These are phyloP conservation scores for Lycia hirtaria DNA, from an alignment of 2,888 invertebrate species.

Conservation along the genomic window DNA sequence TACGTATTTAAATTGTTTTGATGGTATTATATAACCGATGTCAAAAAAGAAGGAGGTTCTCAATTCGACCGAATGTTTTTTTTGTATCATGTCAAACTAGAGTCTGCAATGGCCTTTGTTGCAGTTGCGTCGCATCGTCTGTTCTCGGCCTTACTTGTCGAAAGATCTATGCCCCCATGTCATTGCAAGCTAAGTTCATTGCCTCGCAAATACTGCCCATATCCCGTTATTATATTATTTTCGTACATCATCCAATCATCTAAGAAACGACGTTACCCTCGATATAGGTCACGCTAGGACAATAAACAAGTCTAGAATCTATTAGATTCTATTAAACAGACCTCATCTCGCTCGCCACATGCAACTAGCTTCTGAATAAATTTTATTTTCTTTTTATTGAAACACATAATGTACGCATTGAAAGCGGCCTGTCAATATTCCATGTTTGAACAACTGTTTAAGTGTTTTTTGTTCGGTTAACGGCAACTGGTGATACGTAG, in stretches of 20 bases:
- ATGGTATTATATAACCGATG: no score
- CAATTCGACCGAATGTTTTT: no score
- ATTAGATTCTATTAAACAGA: slow-evolving; percentile 8
- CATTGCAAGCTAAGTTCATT: slow-evolving; percentile 13
- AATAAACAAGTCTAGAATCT: slow-evolving; percentile 23
- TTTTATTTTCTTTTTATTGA: slow-evolving; percentile 25
- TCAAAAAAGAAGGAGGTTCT: no score
- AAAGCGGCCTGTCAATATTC: slow-evolving; percentile 15
- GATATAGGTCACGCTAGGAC: slow-evolving; percentile 21
- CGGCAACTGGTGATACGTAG: slow-evolving; percentile 11
- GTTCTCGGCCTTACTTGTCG: no score
- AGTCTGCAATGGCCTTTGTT: no score
- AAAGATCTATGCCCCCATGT: background rate
- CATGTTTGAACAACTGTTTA: slow-evolving; percentile 24
- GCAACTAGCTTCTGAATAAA: slow-evolving; percentile 12
- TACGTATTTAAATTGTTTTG: no score
- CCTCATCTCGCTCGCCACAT: slow-evolving; percentile 11
- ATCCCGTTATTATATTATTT: slow-evolving; percentile 25
- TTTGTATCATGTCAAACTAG: no score
- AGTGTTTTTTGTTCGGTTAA: slow-evolving; percentile 15
- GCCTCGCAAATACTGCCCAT: slow-evolving; percentile 5
- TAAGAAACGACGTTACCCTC: slow-evolving; percentile 18
- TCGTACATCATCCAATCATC: slow-evolving; percentile 16
- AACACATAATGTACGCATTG: slow-evolving; percentile 22
- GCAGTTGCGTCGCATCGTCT: no score